A percentile compares a stretch with the other conserved stretches of the same genome.
Conservation (phyloP, 2,888 invertebrate genomes). For the Xestia c-nigrum region DNA sequence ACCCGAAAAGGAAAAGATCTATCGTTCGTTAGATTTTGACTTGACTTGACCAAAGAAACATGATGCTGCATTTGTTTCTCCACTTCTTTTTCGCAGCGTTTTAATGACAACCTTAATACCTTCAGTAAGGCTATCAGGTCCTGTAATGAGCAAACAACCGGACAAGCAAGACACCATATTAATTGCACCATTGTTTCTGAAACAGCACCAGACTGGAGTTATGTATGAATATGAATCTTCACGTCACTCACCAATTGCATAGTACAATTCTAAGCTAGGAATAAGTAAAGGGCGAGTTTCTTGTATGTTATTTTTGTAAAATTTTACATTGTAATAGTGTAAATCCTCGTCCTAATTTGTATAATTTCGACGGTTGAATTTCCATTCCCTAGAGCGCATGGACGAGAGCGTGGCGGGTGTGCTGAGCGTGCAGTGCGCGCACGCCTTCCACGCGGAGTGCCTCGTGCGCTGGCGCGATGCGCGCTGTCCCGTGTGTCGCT, state of each 20-base stretch:
- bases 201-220: background rate
- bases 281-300: background rate
- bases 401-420: constrained; percentile 99
- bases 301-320: background rate
- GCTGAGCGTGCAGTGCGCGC: constrained; percentile 99
- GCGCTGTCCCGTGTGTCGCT: constrained; percentile 99
- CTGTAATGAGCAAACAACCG: background rate
- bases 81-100: background rate
- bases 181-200: background rate
- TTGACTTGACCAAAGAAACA: background rate
- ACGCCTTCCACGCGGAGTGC: constrained; percentile 99
- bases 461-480: constrained; percentile 99
- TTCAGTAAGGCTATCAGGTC: background rate
- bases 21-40: too few relatives aligned
- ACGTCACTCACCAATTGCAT: background rate
- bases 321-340: background rate
- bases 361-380: background rate
- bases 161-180: background rate
- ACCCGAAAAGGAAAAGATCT: too few relatives aligned
- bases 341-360: background rate
- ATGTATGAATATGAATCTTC: background rate
- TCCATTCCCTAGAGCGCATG: constrained; percentile 94
- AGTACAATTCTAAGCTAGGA: background rate
- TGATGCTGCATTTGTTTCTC: background rate
- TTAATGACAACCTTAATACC: background rate